Percentiles rank a stretch among this genome's conserved stretches.
phyloP scores from a whole-genome alignment of 2,888 invertebrate species.

The Mystacides longicornis region DNA sequence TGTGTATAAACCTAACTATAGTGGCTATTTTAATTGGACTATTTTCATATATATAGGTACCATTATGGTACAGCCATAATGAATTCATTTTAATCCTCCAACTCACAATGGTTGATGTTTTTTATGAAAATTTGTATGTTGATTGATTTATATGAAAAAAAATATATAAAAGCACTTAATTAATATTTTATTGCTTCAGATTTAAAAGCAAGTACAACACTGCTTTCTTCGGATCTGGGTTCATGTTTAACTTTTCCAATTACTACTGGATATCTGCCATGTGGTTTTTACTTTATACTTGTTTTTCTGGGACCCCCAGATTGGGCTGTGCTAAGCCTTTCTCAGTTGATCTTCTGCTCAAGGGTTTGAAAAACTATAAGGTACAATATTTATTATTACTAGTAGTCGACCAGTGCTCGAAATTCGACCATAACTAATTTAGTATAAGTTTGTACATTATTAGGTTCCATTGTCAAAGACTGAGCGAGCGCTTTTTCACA shows the following conservation, averaged over 20 bases:
- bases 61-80: no score
- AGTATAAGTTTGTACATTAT: no score
- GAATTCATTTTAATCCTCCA: no score
- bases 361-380: background rate
- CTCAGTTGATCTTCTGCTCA: background rate
- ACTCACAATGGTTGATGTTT: no score
- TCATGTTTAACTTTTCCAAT: background rate
- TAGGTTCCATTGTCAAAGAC: no score
- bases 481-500: background rate
- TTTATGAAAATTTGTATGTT: no score
- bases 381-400: no score
- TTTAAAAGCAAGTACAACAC: constrained; percentile 21
- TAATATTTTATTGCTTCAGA: constrained; percentile 14
- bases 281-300: background rate
- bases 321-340: background rate
- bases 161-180: background rate
- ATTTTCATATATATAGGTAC: background rate
- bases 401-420: no score
- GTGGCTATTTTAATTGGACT: no score
- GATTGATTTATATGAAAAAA: no score
- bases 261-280: background rate
- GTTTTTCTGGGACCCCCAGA: background rate
- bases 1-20: no score
- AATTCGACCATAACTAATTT: no score
- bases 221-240: constrained; percentile 16